These are phyloP conservation scores for Trichomalopsis sarcophagae DNA, from an alignment of 1,140 invertebrate genomes.

Conservation along the genomic window DNA sequence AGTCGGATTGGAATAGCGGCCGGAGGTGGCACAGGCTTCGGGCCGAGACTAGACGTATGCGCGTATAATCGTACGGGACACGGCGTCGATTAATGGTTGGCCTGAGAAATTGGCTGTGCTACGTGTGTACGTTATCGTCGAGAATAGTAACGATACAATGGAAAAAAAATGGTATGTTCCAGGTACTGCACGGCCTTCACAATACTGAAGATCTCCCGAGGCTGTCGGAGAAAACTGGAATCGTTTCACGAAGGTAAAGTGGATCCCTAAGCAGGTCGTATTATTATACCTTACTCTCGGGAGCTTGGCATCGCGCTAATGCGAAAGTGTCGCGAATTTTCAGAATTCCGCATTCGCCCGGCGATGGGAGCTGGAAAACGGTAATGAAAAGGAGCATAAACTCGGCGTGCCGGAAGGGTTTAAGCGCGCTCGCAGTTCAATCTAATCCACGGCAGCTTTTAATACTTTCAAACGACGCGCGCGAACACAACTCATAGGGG, in stretches of 20 bases:
- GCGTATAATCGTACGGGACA: not conserved
- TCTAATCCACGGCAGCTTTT: not conserved
- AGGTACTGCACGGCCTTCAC: conserved; percentile 88
- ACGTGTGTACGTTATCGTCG: too few relatives aligned
- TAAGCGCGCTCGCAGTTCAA: not conserved
- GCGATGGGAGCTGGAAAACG: conserved; percentile 6
- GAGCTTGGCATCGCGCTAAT: conserved; percentile 17
- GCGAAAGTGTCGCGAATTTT: conserved; percentile 18
- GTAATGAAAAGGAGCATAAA: conserved; percentile 25
- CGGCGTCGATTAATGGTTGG: conserved; percentile 21
- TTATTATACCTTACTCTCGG: conserved; percentile 15
- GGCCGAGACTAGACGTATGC: not conserved
- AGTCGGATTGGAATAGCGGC: not conserved
- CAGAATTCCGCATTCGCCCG: conserved; percentile 9
- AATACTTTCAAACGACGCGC: not conserved
- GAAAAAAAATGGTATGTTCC: conserved; percentile 63
- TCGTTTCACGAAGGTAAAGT: conserved; percentile 47
- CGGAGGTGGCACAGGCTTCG: not conserved
- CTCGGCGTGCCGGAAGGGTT: not conserved
- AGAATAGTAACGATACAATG: not conserved
- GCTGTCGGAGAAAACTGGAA: conserved; percentile 77
- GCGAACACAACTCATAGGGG: too few relatives aligned
- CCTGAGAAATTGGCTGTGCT: not conserved
- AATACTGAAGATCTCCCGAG: conserved; percentile 84
- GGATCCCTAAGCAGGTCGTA: not conserved